A percentile compares a stretch with the other conserved stretches of the same genome.
phyloP scores from a whole-genome alignment of 2,888 invertebrate genomes.

The Leptinotarsa juncta region DNA sequence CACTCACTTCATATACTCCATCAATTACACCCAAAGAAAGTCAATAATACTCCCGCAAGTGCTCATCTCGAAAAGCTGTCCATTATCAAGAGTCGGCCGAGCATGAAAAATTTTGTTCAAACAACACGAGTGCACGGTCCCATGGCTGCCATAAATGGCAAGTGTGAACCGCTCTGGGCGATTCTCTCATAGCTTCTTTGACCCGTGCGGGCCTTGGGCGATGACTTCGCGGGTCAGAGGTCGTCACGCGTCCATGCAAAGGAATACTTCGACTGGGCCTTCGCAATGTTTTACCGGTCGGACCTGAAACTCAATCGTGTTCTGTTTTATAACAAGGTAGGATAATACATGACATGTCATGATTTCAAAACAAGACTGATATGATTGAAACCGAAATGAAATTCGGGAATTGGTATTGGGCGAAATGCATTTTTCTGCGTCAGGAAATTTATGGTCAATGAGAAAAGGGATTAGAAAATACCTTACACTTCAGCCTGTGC shows the following conservation, averaged over 20 bases:
- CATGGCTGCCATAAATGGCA: constrained; percentile 34
- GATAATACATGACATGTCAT: too few species aligned
- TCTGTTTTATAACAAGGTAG: not conserved
- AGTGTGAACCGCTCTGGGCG: constrained; percentile 29
- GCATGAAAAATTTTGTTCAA: constrained; percentile 32
- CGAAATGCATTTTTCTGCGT: too few species aligned
- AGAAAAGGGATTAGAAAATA: too few species aligned
- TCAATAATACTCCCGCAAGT: constrained; percentile 23
- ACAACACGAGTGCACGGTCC: constrained; percentile 12
- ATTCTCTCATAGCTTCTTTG: constrained; percentile 49
- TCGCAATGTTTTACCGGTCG: constrained; percentile 2
- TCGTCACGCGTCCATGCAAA: constrained; percentile 27
- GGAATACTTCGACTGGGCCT: constrained; percentile 9
- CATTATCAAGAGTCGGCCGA: constrained; percentile 32
- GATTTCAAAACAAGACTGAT: too few species aligned
- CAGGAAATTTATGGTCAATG: too few species aligned
- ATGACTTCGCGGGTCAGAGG: constrained; percentile 22
- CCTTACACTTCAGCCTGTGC: too few species aligned
- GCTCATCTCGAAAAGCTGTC: constrained; percentile 18
- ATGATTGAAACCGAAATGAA: too few species aligned
- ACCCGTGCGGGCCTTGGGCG: constrained; percentile 59
- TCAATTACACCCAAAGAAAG: constrained; percentile 25
- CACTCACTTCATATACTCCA: constrained; percentile 12
- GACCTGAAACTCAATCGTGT: not conserved
- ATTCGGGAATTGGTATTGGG: too few species aligned